Conservation (phyloP, 1,140 invertebrate genomes). For the Bombus vancouverensis region DNA sequence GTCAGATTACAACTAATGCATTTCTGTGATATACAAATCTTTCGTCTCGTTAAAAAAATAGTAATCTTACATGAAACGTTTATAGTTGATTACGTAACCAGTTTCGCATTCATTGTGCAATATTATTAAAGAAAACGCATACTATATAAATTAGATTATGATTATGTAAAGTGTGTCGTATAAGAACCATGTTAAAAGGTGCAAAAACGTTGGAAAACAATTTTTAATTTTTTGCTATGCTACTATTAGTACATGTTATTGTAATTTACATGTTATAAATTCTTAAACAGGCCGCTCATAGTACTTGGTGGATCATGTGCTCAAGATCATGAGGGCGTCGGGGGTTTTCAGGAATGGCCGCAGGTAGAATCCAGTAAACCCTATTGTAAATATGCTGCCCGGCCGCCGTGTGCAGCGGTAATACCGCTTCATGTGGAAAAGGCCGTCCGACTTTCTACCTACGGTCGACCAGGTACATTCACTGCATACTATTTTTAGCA, state of each 20-base stretch:
- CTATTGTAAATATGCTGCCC: slow-evolving; percentile 95
- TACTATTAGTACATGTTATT: background rate
- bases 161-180: slow-evolving; percentile 16
- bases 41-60: background rate
- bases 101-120: slow-evolving; percentile 4
- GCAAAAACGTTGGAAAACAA: background rate
- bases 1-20: background rate
- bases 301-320: slow-evolving; percentile 96
- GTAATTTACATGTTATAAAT: background rate
- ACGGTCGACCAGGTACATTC: slow-evolving; percentile 90
- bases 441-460: slow-evolving; percentile 91
- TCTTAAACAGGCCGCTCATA: slow-evolving; percentile 88
- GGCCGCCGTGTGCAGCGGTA: slow-evolving; percentile 90
- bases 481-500: background rate
- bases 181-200: background rate
- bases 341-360: slow-evolving; percentile 97
- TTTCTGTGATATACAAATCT: background rate
- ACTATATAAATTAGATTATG: slow-evolving; percentile 24
- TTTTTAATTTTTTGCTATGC: background rate
- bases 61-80: slow-evolving; percentile 21
- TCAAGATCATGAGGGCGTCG: slow-evolving; percentile 95
- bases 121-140: slow-evolving; percentile 31
- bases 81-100: slow-evolving; percentile 14
- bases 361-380: slow-evolving; percentile 93
- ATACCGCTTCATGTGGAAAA: slow-evolving; percentile 97